Conservation (phyloP, 2,797 vertebrate species). For the Amphiprion clarkii region DNA sequence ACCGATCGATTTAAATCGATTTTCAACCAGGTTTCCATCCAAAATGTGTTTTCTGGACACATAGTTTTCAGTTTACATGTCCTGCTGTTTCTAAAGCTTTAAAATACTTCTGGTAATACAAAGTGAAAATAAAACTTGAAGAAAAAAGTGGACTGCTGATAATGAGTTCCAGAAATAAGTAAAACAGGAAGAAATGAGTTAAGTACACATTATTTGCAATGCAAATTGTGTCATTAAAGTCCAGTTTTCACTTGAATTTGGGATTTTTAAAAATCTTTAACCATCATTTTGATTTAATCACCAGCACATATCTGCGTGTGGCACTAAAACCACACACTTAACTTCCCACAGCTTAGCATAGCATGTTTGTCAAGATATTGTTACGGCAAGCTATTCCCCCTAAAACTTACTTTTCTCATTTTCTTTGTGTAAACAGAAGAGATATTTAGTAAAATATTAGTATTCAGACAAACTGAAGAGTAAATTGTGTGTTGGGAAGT, state of each 20-base stretch:
- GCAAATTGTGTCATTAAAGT: not conserved
- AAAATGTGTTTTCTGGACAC: slow-evolving; percentile 19
- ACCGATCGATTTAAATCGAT: not conserved
- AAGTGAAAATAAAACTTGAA: slow-evolving; percentile 19
- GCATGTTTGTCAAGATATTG: no score
- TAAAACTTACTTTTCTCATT: no score
- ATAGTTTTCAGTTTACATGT: slow-evolving; percentile 40
- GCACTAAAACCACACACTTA: not conserved
- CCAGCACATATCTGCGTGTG: not conserved
- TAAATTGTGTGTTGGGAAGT: no score
- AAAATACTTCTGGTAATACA: slow-evolving; percentile 33
- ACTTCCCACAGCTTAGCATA: not conserved
- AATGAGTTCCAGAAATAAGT: slow-evolving; percentile 24
- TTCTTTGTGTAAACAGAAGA: no score
- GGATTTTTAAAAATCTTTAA: not conserved
- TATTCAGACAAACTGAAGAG: no score
- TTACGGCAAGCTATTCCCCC: no score
- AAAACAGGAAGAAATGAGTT: not conserved
- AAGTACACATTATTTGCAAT: not conserved
- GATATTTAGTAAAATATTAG: no score
- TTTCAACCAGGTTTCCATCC: not conserved
- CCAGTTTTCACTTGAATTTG: not conserved
- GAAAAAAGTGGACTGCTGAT: slow-evolving; percentile 27
- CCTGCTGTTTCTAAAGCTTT: slow-evolving; percentile 36
- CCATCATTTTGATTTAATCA: no score